A percentile compares a stretch with the other conserved stretches of the same genome.
phyloP scores from a whole-genome alignment of 2,888 invertebrate genomes.

The Eupithecia subfuscata region DNA sequence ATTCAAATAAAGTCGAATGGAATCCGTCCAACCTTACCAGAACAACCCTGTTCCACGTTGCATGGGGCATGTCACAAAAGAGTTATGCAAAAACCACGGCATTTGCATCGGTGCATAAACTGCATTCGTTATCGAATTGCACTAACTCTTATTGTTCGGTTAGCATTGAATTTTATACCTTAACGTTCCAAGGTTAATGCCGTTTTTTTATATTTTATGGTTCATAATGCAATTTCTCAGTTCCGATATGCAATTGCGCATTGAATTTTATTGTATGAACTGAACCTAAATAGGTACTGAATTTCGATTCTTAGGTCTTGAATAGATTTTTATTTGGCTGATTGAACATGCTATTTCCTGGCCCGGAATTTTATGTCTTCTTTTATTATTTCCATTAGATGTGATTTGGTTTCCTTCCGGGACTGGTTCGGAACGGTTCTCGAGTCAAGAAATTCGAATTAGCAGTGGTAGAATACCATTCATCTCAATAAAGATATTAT shows the following conservation, averaged over 20 bases:
- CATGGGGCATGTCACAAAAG: slow-evolving; percentile 61
- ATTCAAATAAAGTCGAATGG: slow-evolving; percentile 12
- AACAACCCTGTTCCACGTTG: slow-evolving; percentile 10
- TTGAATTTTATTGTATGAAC: slow-evolving; percentile 13
- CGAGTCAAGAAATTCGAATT: neutral
- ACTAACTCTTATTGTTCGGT: slow-evolving; percentile 26
- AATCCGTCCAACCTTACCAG: neutral
- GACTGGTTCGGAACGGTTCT: neutral
- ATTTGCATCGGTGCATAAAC: slow-evolving; percentile 45
- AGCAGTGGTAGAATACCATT: neutral
- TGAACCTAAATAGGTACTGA: slow-evolving; percentile 3
- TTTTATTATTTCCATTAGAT: neutral
- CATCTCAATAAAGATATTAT: neutral
- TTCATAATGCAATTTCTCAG: slow-evolving; percentile 22
- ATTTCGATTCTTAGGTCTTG: slow-evolving; percentile 8
- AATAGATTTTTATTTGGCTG: slow-evolving; percentile 15
- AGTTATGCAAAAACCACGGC: slow-evolving; percentile 59
- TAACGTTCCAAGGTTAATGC: slow-evolving; percentile 19
- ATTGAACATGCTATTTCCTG: slow-evolving; percentile 4
- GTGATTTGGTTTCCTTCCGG: slow-evolving; percentile 4
- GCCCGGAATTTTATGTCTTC: neutral
- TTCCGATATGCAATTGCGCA: slow-evolving; percentile 5
- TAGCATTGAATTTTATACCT: slow-evolving; percentile 25
- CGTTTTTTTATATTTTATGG: slow-evolving; percentile 12
- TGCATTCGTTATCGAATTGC: slow-evolving; percentile 36